A percentile compares a stretch with the other conserved stretches of the same genome.
These are phyloP conservation scores for Pterocles gutturalis DNA, from an alignment of 2,113 vertebrate species.

Conservation along the genomic window DNA sequence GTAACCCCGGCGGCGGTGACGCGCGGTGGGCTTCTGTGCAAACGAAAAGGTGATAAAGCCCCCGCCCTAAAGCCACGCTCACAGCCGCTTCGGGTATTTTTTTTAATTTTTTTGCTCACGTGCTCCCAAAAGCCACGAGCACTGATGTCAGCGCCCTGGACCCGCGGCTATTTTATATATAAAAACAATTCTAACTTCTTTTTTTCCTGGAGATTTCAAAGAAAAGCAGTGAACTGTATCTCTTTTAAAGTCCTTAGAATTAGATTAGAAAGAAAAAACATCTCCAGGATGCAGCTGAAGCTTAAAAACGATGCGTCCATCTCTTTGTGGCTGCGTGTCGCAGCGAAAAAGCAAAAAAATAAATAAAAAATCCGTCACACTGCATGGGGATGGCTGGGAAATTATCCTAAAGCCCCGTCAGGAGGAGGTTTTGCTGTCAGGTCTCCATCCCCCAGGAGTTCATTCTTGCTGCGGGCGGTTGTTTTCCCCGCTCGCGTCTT, in stretches of 20 bases:
- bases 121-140: accelerated
- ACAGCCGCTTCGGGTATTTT: accelerated
- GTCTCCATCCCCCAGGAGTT: not conserved
- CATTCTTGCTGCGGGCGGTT: not conserved
- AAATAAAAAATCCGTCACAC: accelerated
- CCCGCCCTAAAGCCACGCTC: accelerated
- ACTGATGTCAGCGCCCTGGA: accelerated
- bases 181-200: accelerated
- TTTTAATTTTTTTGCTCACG: not conserved
- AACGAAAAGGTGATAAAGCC: not conserved
- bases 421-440: not conserved
- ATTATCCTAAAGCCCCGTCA: accelerated
- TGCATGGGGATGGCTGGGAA: not conserved
- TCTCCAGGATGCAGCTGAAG: not conserved
- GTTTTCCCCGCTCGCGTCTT: not conserved
- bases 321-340: not conserved
- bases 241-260: not conserved
- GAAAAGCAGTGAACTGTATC: not conserved
- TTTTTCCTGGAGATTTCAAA: not conserved
- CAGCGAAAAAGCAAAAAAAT: not conserved
- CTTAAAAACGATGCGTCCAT: accelerated
- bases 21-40: accelerated
- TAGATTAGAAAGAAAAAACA: not conserved
- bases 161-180: accelerated
- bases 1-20: accelerated